Conservation (phyloP, 2,797 vertebrate species). For the Danio tinwini region DNA sequence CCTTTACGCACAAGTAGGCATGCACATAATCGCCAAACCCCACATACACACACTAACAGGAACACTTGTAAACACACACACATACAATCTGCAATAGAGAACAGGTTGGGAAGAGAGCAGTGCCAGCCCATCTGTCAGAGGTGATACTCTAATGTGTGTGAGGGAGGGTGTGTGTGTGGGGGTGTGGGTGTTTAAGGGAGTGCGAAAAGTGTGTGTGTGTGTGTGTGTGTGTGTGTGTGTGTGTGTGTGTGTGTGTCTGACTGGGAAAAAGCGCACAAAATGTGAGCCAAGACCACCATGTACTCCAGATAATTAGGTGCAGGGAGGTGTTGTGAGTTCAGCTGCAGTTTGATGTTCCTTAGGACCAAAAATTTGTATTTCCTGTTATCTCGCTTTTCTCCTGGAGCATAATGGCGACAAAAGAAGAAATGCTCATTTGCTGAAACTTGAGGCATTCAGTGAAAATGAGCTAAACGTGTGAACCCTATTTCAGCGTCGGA, state of each 20-base stretch:
- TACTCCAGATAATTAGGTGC: slow-evolving; percentile 61
- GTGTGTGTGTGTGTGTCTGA: slow-evolving; percentile 35
- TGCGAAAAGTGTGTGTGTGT: slow-evolving; percentile 30
- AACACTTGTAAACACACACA: slow-evolving; percentile 47
- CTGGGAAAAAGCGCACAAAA: slow-evolving; percentile 55
- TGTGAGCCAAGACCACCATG: slow-evolving; percentile 61
- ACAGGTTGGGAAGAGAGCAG: slow-evolving; percentile 60
- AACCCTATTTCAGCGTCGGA: slow-evolving; percentile 18
- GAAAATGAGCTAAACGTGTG: slow-evolving; percentile 36
- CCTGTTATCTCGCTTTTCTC: slow-evolving; percentile 12
- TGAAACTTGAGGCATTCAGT: slow-evolving; percentile 21
- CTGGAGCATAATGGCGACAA: slow-evolving; percentile 22
- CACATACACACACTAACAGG: slow-evolving; percentile 29
- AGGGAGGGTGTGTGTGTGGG: slow-evolving; percentile 29
- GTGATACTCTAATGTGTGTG: slow-evolving; percentile 58
- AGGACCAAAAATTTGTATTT: slow-evolving; percentile 37
- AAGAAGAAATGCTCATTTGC: slow-evolving; percentile 37
- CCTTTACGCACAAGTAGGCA: slow-evolving; percentile 32
- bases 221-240: slow-evolving; percentile 41
- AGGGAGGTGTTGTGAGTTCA: slow-evolving; percentile 57
- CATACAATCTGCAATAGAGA: slow-evolving; percentile 54
- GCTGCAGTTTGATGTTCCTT: slow-evolving; percentile 54
- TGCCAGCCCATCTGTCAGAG: slow-evolving; percentile 62
- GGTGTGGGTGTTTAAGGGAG: slow-evolving; percentile 38
- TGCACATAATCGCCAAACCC: slow-evolving; percentile 24